A percentile compares a stretch with the other conserved stretches of the same genome.
These are phyloP conservation scores for Netelia melanura DNA, from an alignment of 2,888 invertebrate genomes.

Conservation along the genomic window DNA sequence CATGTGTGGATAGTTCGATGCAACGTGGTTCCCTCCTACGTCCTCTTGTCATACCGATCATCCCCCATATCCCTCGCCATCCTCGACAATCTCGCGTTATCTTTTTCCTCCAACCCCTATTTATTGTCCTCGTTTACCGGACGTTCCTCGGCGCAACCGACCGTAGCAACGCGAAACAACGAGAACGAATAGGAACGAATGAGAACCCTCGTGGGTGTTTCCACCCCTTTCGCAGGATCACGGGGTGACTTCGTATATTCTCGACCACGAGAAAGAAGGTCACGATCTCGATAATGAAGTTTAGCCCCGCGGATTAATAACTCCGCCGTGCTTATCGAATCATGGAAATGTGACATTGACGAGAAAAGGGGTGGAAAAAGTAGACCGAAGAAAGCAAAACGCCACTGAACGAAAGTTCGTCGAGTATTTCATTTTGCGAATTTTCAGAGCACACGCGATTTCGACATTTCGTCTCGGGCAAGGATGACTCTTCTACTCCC, in stretches of 20 bases:
- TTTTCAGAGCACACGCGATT: background rate
- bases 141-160: conserved; percentile 26
- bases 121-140: conserved; percentile 25
- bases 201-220: conserved; percentile 13
- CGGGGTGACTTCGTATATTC: conserved; percentile 30
- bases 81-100: conserved; percentile 27
- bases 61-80: conserved; percentile 16
- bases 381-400: conserved; percentile 1
- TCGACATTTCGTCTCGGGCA: background rate
- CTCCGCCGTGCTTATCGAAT: conserved; percentile 7
- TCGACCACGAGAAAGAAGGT: conserved; percentile 23
- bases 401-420: background rate
- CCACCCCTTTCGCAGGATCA: background rate
- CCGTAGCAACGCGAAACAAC: conserved; percentile 28
- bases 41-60: conserved; percentile 10
- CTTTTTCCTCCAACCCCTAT: conserved; percentile 13
- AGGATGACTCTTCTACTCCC: conserved; percentile 5
- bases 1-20: conserved; percentile 36
- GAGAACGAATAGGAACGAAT: background rate
- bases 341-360: background rate
- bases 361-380: background rate
- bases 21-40: background rate
- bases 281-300: conserved; percentile 13
- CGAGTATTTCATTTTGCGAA: background rate
- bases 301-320: conserved; percentile 35